Base-by-base conservation (phyloP, 2,888 invertebrate genomes). In the Alsophila aescularia region DNA sequence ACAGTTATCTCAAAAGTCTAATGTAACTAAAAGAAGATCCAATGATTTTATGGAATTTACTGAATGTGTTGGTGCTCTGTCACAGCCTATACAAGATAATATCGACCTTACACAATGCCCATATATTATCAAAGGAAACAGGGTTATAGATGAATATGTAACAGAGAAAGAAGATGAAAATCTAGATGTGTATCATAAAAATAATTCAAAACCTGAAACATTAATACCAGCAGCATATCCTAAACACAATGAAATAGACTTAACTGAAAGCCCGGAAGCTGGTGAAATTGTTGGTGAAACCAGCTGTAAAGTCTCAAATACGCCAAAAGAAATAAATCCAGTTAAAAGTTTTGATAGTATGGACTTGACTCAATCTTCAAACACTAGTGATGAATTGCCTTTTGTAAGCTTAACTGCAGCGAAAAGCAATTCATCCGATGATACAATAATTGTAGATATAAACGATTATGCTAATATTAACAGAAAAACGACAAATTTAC, bases 41-140 rank as follows among this genome's bases (percentile, higher is more conserved):
- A 70, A 83, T 75, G 83, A 88, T 70, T 73, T 77, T 48, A 86
- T 89, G 86, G 87, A 89, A 64, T 75, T 87, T 0, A 87, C 88
- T 49, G 72, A 84, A 42, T 88, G 88, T 78, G 71, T 83, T 44
- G 62, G 61, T 31, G 54, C 60, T 16, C 63, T 52, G 21, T 72
- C 71, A 15, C 70, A 76, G 59, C 58, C 44, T 51, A 52, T 61
- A 44, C 52, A 66, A 34, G 59, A 70, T 40, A 70, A 73, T 50
- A 75, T 82, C 51, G 75, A 83, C 58, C 63, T 81, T 0, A 83
- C 76, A 36, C 73, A 75, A 63, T 63, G 58, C 48, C 65, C 58
- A 48, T 61, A 67, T 27, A 34, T 62, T 32, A 49, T 31, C 14
- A 52, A 49, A 18, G 32, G 48, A 41, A 39, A 34, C 2, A 0